These are phyloP conservation scores for Oreochromis tanganicae DNA, from an alignment of 2,113 vertebrate species.

Conservation along the genomic window DNA sequence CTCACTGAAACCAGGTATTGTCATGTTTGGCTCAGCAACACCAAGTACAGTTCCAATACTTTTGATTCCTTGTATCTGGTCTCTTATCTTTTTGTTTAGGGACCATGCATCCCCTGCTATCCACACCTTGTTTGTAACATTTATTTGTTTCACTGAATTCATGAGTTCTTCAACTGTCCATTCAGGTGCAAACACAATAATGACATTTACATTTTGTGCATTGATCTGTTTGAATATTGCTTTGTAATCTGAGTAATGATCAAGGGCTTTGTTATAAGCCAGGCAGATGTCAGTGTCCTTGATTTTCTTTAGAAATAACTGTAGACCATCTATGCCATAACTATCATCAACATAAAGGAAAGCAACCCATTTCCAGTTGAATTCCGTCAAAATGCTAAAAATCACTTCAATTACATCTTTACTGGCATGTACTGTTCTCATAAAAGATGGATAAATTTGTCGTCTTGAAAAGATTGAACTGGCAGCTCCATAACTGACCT, in stretches of 20 bases:
- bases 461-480: conserved; percentile 62
- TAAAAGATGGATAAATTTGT: conserved; percentile 72
- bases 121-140: conserved; percentile 77
- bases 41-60: conserved; percentile 73
- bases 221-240: conserved; percentile 48
- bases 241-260: background rate
- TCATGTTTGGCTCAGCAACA: conserved; percentile 39
- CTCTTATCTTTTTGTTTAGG: conserved; percentile 38
- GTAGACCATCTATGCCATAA: conserved; percentile 59
- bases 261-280: conserved; percentile 51
- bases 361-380: conserved; percentile 80
- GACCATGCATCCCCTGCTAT: conserved; percentile 77
- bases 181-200: conserved; percentile 52
- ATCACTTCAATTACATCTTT: conserved; percentile 59
- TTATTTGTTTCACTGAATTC: conserved; percentile 47
- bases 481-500: conserved; percentile 80
- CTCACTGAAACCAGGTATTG: conserved; percentile 57
- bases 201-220: conserved; percentile 26
- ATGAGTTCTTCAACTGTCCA: conserved; percentile 43
- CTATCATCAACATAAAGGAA: conserved; percentile 66
- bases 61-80: conserved; percentile 54
- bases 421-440: conserved; percentile 77
- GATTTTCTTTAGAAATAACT: conserved; percentile 58
- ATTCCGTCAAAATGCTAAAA: conserved; percentile 65
- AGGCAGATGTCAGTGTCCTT: conserved; percentile 54